Conservation (phyloP, 2,888 invertebrate species). For the Ariolimax columbianus region DNA sequence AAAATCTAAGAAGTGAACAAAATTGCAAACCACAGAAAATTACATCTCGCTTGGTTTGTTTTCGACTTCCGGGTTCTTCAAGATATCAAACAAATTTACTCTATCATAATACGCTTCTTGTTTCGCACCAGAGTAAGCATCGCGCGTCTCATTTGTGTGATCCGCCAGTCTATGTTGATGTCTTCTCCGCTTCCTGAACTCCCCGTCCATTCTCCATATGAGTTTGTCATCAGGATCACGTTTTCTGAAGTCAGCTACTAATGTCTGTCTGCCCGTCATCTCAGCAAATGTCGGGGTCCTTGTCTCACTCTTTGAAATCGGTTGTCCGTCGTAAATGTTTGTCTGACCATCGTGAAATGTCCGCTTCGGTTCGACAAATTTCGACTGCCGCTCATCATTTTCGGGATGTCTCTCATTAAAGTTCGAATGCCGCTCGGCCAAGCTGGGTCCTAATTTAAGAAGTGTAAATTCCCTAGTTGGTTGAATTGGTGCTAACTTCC, state of each 20-base stretch:
- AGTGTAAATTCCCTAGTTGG: background rate
- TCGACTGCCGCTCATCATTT: too few relatives aligned
- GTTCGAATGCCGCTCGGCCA: too few relatives aligned
- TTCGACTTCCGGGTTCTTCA: constrained; percentile 26
- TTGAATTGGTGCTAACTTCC: background rate
- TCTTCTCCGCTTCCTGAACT: constrained; percentile 11
- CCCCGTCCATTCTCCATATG: constrained; percentile 38
- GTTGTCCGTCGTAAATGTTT: too few relatives aligned
- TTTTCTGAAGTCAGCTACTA: background rate
- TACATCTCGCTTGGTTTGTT: background rate
- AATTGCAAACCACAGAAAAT: background rate
- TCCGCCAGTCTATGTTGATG: background rate
- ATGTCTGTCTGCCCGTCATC: constrained; percentile 5
- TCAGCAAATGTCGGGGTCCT: background rate
- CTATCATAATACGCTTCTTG: constrained; percentile 48
- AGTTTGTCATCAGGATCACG: background rate
- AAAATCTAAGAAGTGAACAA: too few relatives aligned
- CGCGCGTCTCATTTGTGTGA: background rate
- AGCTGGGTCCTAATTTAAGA: constrained; percentile 6
- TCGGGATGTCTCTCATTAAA: too few relatives aligned
- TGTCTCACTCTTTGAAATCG: background rate
- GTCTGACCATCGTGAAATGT: too few relatives aligned
- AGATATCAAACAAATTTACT: constrained; percentile 45
- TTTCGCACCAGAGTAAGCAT: background rate
- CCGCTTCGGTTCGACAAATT: too few relatives aligned